Evolutionary conservation across 2,797 vertebrate genomes (phyloP).

Genomic region (Malacoraja senta): DNA sequence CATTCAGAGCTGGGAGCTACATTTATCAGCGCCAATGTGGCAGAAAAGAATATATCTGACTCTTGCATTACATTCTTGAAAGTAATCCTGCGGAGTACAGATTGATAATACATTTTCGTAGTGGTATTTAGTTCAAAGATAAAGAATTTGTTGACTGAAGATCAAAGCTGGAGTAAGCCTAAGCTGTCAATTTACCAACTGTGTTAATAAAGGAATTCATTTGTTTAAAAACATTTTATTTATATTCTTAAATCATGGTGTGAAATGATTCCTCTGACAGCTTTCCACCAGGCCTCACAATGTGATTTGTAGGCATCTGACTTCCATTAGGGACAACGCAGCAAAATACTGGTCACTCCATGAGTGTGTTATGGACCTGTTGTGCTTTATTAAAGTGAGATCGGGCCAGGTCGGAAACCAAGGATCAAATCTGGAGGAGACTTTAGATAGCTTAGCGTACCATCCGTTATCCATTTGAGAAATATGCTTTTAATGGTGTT

Average conservation of each 20-base stretch:
- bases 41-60: not conserved
- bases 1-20: not conserved
- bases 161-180: not conserved
- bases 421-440: not conserved
- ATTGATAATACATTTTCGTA: not conserved
- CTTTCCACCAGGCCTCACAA: not conserved
- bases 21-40: not conserved
- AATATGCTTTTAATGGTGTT: not conserved
- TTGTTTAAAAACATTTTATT: not conserved
- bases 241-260: not conserved
- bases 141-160: not conserved
- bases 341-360: not conserved
- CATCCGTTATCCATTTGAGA: not conserved
- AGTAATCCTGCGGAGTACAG: not conserved
- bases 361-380: not conserved
- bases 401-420: not conserved
- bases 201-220: not conserved
- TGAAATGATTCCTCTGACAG: not conserved
- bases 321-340: not conserved
- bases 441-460: not conserved
- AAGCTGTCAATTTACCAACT: not conserved
- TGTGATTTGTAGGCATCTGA: not conserved
- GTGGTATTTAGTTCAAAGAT: not conserved
- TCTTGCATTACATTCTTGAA: not conserved
- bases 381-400: not conserved